phyloP scores from a whole-genome alignment of 2,797 vertebrate genomes.

The Alectoris magna region DNA sequence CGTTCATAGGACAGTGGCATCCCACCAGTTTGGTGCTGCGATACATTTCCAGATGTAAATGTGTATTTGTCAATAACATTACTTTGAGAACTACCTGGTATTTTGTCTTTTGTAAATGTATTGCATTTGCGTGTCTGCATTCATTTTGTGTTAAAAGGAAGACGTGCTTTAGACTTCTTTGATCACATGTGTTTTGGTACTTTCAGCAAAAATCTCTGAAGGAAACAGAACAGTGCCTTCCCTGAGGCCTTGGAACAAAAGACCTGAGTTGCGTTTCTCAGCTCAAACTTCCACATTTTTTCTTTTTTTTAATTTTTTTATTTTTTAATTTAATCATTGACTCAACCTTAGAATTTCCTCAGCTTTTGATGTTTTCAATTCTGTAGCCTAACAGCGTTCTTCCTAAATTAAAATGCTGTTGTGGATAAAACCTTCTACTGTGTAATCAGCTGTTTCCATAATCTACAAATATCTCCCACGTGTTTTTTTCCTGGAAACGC shows the following conservation, averaged over 20 bases:
- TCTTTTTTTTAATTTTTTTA: neutral
- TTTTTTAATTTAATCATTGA: neutral
- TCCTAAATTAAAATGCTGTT: neutral
- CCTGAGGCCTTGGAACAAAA: conserved; percentile 9
- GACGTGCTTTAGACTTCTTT: neutral
- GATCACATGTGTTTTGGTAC: neutral
- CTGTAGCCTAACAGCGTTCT: neutral
- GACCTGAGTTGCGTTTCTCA: neutral
- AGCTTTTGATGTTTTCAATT: neutral
- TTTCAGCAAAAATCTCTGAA: neutral
- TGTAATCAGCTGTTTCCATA: neutral
- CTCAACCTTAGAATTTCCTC: neutral
- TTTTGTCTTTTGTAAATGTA: neutral
- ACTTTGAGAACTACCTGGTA: neutral
- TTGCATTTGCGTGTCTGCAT: neutral
- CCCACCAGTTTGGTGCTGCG: neutral
- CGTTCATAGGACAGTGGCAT: neutral
- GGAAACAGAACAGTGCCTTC: neutral
- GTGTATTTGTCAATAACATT: neutral
- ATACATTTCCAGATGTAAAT: neutral
- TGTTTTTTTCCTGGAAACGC: neutral
- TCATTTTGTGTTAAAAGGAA: conserved; percentile 14
- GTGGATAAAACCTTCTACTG: neutral
- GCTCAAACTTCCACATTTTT: neutral
- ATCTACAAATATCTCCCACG: neutral